Conservation (phyloP, 2,797 vertebrate species). For the Nyctalus aviator region DNA sequence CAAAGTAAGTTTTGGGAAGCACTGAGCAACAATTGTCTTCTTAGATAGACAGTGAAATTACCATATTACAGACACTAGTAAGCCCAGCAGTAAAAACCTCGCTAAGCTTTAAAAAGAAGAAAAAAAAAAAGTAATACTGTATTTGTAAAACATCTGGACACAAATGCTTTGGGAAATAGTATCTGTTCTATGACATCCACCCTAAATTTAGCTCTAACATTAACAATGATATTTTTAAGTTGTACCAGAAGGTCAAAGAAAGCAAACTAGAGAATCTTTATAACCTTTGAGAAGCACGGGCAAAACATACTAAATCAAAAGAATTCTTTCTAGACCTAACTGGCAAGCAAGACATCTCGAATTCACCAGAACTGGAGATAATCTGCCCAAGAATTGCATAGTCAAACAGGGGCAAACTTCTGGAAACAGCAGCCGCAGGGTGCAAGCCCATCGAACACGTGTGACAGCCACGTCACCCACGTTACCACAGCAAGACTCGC, state of each 20-base stretch:
- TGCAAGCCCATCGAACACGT: neutral
- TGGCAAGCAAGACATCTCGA: neutral
- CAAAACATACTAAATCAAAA: slow-evolving; percentile 28
- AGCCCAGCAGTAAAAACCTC: neutral
- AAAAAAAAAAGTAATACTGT: neutral
- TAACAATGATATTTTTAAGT: slow-evolving; percentile 19
- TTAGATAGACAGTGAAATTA: neutral
- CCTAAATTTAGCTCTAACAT: neutral
- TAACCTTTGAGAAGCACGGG: neutral
- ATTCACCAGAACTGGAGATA: neutral
- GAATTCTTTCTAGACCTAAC: neutral
- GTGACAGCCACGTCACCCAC: neutral
- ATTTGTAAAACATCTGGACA: slow-evolving; percentile 2
- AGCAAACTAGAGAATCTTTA: slow-evolving; percentile 44
- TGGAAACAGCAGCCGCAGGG: neutral
- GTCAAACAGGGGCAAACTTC: neutral
- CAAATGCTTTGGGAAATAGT: neutral
- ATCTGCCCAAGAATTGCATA: neutral
- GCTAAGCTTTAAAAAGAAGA: neutral
- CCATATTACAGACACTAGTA: neutral
- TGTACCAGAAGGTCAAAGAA: neutral
- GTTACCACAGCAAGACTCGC: neutral
- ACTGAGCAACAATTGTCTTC: neutral
- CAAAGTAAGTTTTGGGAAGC: slow-evolving; percentile 21
- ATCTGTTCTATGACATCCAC: neutral